Evolutionary conservation across 1,140 invertebrate genomes (phyloP).

Genomic region (Fopius arisanus): DNA sequence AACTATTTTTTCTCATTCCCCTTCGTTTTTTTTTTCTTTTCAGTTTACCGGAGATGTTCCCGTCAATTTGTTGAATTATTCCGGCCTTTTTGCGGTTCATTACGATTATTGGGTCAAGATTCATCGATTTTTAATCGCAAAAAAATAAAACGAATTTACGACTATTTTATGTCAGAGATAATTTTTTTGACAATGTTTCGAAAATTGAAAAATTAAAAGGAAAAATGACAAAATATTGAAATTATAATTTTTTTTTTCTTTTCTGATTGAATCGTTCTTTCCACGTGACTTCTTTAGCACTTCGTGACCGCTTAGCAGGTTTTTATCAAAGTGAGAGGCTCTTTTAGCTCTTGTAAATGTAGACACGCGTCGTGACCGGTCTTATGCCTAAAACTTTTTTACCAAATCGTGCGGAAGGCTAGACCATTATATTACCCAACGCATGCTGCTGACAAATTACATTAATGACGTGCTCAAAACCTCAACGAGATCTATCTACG

Average conservation of each 20-base stretch:
- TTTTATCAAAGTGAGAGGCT: slow-evolving; percentile 27
- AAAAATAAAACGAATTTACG: too few species aligned
- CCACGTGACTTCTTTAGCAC: background rate
- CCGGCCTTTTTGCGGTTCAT: background rate
- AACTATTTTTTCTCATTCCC: background rate
- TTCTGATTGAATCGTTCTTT: background rate
- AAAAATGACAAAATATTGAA: background rate
- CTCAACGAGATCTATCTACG: background rate
- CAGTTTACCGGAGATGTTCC: background rate
- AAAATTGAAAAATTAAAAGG: background rate
- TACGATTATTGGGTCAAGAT: background rate
- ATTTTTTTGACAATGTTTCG: too few species aligned
- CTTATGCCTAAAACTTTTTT: slow-evolving; percentile 52
- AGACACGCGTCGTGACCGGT: slow-evolving; percentile 41
- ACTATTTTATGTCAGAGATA: too few species aligned
- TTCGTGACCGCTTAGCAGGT: background rate
- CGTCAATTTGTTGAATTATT: slow-evolving; percentile 19
- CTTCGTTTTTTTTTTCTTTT: slow-evolving; percentile 3
- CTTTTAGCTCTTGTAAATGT: slow-evolving; percentile 38
- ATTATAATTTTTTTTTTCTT: background rate
- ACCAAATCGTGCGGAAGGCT: slow-evolving; percentile 62
- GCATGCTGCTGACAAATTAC: slow-evolving; percentile 62
- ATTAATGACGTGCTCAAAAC: slow-evolving; percentile 47
- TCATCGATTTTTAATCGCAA: background rate
- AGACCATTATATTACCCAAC: slow-evolving; percentile 44